Evolutionary conservation across 2,113 vertebrate genomes (phyloP).

Genomic region (Tachycineta bicolor): DNA sequence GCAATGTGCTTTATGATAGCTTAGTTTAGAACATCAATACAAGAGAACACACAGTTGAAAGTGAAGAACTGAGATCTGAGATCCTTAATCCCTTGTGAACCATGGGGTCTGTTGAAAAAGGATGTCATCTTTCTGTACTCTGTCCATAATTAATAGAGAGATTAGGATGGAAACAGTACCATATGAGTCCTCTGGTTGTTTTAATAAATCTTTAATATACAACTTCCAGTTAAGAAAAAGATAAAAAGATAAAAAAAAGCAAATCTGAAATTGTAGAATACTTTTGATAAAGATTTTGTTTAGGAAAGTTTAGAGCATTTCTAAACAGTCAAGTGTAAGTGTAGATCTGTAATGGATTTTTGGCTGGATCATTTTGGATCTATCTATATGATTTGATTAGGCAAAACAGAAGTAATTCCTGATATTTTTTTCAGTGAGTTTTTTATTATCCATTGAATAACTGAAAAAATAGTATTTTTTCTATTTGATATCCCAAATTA

Average conservation of each 20-base stretch:
- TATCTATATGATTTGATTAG: not conserved
- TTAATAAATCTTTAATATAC: not conserved
- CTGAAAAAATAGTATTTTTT: not conserved
- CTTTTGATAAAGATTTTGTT: not conserved
- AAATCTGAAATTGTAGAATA: not conserved
- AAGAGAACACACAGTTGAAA: not conserved
- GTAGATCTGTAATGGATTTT: not conserved
- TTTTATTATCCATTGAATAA: not conserved
- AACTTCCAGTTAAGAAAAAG: not conserved
- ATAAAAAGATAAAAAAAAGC: accelerated
- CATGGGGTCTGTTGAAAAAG: not conserved
- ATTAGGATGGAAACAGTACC: not conserved
- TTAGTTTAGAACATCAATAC: not conserved
- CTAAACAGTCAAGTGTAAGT: not conserved
- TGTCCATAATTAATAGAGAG: not conserved
- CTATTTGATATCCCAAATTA: not conserved
- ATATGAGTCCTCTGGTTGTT: not conserved
- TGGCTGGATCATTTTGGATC: not conserved
- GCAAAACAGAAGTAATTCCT: not conserved
- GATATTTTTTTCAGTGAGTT: not conserved
- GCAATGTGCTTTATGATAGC: not conserved
- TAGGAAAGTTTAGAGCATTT: not conserved
- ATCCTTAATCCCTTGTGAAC: not conserved
- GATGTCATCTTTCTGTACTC: not conserved
- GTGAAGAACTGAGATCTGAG: not conserved